Percentiles rank a stretch among this genome's conserved stretches.
These are phyloP conservation scores for Pandemis cinnamomeana DNA, from an alignment of 2,888 invertebrate genomes.

Conservation along the genomic window DNA sequence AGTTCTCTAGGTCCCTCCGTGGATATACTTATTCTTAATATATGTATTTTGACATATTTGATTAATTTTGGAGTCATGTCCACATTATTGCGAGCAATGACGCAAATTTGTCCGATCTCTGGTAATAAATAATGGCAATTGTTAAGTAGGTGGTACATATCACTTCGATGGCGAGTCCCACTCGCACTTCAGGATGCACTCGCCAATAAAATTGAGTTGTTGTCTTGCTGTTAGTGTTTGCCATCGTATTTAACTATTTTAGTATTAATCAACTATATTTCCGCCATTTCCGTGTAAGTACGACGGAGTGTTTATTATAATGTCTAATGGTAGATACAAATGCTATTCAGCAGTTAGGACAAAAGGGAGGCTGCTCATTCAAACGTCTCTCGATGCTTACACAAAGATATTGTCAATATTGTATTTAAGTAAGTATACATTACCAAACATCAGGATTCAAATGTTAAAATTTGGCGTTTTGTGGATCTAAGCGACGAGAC, in stretches of 20 bases:
- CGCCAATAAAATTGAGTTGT: too few species aligned
- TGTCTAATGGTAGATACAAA: conserved; percentile 9
- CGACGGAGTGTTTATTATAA: conserved; percentile 1
- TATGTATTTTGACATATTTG: too few species aligned
- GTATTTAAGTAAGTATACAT: background rate
- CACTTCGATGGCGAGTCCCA: too few species aligned
- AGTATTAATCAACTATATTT: conserved; percentile 27
- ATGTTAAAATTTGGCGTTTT: background rate
- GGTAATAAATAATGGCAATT: too few species aligned
- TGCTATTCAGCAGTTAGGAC: conserved; percentile 23
- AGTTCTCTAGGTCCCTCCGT: too few species aligned
- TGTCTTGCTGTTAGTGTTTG: too few species aligned
- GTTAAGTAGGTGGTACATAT: too few species aligned
- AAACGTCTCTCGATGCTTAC: conserved; percentile 28
- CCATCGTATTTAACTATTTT: conserved; percentile 1
- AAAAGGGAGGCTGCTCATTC: conserved; percentile 32
- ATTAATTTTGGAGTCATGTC: too few species aligned
- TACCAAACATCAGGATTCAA: background rate
- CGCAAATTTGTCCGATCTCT: too few species aligned
- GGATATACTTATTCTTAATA: too few species aligned
- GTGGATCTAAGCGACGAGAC: background rate
- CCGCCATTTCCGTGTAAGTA: conserved; percentile 1
- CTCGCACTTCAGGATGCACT: too few species aligned
- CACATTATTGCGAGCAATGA: too few species aligned
- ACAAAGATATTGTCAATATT: conserved; percentile 12